Conservation (phyloP, 1,140 invertebrate species). For the Zaprionus capensis region DNA sequence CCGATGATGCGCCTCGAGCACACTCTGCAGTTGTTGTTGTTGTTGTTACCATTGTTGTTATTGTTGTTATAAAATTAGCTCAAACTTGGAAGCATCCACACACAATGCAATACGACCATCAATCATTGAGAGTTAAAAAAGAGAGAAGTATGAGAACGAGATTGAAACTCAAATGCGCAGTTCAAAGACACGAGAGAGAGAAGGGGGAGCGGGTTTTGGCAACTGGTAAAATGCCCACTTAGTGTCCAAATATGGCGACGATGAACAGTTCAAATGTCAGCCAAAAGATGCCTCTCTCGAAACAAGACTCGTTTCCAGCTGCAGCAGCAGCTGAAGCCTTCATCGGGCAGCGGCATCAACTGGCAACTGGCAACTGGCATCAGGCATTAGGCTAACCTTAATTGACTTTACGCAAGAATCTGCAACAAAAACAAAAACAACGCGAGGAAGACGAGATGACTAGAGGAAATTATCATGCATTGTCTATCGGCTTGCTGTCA, state of each 20-base stretch:
- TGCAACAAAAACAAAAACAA: slow-evolving; percentile 10
- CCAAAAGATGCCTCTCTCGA: slow-evolving; percentile 39
- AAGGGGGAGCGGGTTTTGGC: slow-evolving; percentile 4
- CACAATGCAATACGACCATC: slow-evolving; percentile 71
- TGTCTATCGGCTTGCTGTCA: slow-evolving; percentile 77
- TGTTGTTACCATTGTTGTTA: slow-evolving; percentile 14
- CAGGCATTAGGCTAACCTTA: slow-evolving; percentile 55
- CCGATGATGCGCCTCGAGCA: slow-evolving; percentile 43
- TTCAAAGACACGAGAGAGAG: slow-evolving; percentile 45
- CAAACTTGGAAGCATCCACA: slow-evolving; percentile 57
- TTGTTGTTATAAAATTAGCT: slow-evolving; percentile 80
- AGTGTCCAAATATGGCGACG: slow-evolving; percentile 55
- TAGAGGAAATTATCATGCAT: slow-evolving; percentile 60
- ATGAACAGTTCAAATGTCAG: slow-evolving; percentile 53
- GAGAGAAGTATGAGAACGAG: slow-evolving; percentile 2
- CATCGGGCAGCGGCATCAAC: slow-evolving; percentile 35
- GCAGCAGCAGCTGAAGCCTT: slow-evolving; percentile 45
- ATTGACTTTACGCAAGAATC: slow-evolving; percentile 68
- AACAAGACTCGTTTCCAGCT: slow-evolving; percentile 47
- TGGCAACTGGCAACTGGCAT: slow-evolving; percentile 17
- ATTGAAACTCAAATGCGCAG: slow-evolving; percentile 32
- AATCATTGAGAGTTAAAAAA: slow-evolving; percentile 54
- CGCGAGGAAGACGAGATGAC: slow-evolving; percentile 19
- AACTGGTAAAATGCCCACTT: slow-evolving; percentile 47
- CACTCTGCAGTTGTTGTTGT: neutral